Evolutionary conservation across 2,888 invertebrate genomes (phyloP), one percentile per base, ranked within the genome.

Genomic region (Schizaphis graminum): DNA sequence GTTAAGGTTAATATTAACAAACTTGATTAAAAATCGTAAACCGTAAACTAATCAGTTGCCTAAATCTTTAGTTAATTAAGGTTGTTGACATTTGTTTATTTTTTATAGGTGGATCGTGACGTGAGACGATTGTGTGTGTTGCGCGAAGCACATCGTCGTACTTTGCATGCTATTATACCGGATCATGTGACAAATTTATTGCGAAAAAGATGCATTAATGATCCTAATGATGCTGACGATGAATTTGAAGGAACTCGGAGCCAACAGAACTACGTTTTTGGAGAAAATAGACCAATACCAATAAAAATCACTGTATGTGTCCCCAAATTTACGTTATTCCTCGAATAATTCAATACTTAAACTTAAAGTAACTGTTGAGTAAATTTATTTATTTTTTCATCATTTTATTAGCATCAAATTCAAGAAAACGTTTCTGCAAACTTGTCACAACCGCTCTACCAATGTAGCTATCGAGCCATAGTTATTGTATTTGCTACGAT

Each of bases 1-100:
- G n/a, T 92, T 53, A 92, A 92, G 44, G 92, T 92, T 28, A 88
- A 44, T 92, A 88, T 67, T 77, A 53, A 53, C 11, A 77, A 92
- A 53, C 28, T 0, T 16, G 3, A 77, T 89, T 11, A 13, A 89
- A 89, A 7, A 57, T 57, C 26, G 7, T 89, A 24, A 28, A 67
- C n/a, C 26, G 2, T 61, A 24, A 28, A 67, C n/a, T 35, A 21
- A 35, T 35, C 7, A 21, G 8, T 35, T 77, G 35, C 8, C 13
- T 11, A 13, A 26, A 13, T 28, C 13, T 47, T 86, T 28, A 44
- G 28, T 86, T 86, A n/a, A 28, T 47, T n/a, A 16, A 28, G 3
- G 13, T 86, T 1, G 28, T 47, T 86, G 7, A 86, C 28, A 47
- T 86, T 28, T 86, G 2, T 16, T 47, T n/a, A 28, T 44, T 47